These are phyloP conservation scores for Leptopilina myrica DNA, from an alignment of 2,888 invertebrate genomes.

Conservation along the genomic window DNA sequence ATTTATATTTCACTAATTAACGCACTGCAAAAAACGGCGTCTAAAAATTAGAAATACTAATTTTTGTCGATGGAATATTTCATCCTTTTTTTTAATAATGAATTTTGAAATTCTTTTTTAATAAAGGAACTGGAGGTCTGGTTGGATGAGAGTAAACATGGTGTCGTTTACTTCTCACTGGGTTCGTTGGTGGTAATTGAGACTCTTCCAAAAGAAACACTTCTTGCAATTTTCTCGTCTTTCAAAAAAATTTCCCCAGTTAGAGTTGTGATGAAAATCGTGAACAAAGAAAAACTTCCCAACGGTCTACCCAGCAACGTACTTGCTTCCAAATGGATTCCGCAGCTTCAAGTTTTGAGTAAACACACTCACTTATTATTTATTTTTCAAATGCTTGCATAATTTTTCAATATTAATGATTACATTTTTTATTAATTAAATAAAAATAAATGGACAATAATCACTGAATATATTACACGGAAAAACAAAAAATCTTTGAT, in stretches of 20 bases:
- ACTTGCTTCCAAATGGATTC: constrained; percentile 60
- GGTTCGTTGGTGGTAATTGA: constrained; percentile 65
- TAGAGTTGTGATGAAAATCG: constrained; percentile 63
- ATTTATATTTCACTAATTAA: too few species aligned
- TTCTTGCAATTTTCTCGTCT: constrained; percentile 58
- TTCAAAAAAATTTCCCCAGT: constrained; percentile 63
- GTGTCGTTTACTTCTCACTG: constrained; percentile 66
- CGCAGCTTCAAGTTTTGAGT: constrained; percentile 55
- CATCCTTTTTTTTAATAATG: constrained; percentile 1
- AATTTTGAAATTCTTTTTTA: too few species aligned
- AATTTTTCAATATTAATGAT: background rate
- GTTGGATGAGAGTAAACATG: constrained; percentile 62
- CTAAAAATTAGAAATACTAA: too few species aligned
- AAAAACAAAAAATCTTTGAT: too few species aligned
- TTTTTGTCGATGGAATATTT: too few species aligned
- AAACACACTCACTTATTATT: background rate
- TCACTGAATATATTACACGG: too few species aligned
- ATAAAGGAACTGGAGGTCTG: constrained; percentile 62
- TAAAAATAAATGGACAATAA: too few species aligned
- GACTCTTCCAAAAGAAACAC: constrained; percentile 58
- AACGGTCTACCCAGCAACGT: constrained; percentile 63
- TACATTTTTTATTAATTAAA: background rate
- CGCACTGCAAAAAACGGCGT: too few species aligned
- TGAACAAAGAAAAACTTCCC: constrained; percentile 53
- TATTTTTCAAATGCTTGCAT: background rate